phyloP scores from a whole-genome alignment of 1,140 invertebrate species.

The Drosophila melanogaster region Release_6_plus_ISO1_MT NT_033777.3:15760501-15761000 shows the following conservation, averaged over 20 bases:
- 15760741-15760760: slow-evolving; percentile 13
- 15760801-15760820: no score
- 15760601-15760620: slow-evolving; percentile 70
- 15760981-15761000: slow-evolving; percentile 16
- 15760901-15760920: no score
- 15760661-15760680: slow-evolving; percentile 52
- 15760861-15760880: no score
- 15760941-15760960: background rate
- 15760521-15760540: slow-evolving; percentile 72
- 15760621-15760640: slow-evolving; percentile 74
- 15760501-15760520: slow-evolving; percentile 81
- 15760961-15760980: slow-evolving; percentile 22
- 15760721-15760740: slow-evolving; percentile 5
- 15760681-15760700: slow-evolving; percentile 58
- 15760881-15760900: no score
- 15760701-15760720: slow-evolving; percentile 33
- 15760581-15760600: slow-evolving; percentile 62
- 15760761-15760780: slow-evolving; percentile 1
- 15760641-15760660: slow-evolving; percentile 32
- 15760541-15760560: slow-evolving; percentile 17
- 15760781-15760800: background rate
- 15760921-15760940: background rate
- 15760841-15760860: no score
- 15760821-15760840: no score
- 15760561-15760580: slow-evolving; percentile 63